phyloP scores from a whole-genome alignment of 2,888 invertebrate species.

The Cantharis lateralis region DNA sequence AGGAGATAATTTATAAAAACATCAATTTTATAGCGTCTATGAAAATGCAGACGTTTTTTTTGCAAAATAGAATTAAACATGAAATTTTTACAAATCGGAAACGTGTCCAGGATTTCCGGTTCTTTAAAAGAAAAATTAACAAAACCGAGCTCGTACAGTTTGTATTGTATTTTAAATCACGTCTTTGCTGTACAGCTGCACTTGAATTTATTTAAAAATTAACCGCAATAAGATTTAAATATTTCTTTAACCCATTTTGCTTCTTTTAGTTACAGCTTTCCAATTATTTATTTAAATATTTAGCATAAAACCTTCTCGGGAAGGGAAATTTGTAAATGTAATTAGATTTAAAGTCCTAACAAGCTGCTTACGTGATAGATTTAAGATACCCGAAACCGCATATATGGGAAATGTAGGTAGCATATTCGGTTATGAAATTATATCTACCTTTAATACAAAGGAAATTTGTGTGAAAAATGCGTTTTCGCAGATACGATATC shows the following conservation, averaged over 20 bases:
- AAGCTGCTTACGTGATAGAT: not conserved
- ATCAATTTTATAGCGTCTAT: not conserved
- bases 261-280: not conserved
- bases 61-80: not conserved
- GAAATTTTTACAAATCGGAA: conserved; percentile 19
- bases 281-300: not conserved
- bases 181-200: conserved; percentile 1
- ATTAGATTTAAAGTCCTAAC: not conserved
- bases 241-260: not conserved
- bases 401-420: not conserved
- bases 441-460: not conserved
- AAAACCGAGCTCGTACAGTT: conserved; percentile 10
- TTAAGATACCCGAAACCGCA: not conserved
- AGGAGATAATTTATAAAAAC: not conserved
- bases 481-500: not conserved
- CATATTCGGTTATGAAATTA: not conserved
- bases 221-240: conserved; percentile 16
- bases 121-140: conserved; percentile 15
- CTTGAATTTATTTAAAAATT: conserved; percentile 16
- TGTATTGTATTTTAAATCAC: conserved; percentile 16
- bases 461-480: not conserved
- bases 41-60: not conserved
- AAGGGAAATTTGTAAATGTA: not conserved
- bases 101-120: conserved; percentile 15
- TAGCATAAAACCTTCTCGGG: not conserved